A percentile compares a stretch with the other conserved stretches of the same genome.
Conservation (phyloP, 2,888 invertebrate genomes). For the Dicycla oo region DNA sequence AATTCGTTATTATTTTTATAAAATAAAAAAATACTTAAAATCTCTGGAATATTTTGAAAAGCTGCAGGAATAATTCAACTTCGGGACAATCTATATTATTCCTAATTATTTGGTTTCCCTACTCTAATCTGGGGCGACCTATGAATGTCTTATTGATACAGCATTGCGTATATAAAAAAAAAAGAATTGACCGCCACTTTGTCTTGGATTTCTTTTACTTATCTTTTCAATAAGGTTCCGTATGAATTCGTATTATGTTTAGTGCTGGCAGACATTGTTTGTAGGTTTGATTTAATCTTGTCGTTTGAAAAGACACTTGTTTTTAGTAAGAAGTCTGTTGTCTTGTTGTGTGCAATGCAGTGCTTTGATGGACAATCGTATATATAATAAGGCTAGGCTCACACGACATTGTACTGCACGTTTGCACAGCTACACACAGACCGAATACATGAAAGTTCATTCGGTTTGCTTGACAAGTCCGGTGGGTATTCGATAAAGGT, state of each 20-base stretch:
- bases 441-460: too few species aligned
- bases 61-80: background rate
- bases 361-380: too few species aligned
- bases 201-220: slow-evolving; percentile 18
- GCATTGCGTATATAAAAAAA: slow-evolving; percentile 48
- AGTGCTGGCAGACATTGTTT: background rate
- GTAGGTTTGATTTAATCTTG: too few species aligned
- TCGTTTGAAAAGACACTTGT: too few species aligned
- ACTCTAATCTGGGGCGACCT: slow-evolving; percentile 47
- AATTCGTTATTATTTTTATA: background rate
- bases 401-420: too few species aligned
- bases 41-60: background rate
- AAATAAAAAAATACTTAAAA: background rate
- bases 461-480: too few species aligned
- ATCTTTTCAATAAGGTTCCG: slow-evolving; percentile 24
- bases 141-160: slow-evolving; percentile 52
- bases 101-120: slow-evolving; percentile 37
- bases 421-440: too few species aligned
- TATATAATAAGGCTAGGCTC: too few species aligned
- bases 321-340: too few species aligned
- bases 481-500: too few species aligned
- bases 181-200: slow-evolving; percentile 24
- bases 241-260: background rate
- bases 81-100: slow-evolving; percentile 6
- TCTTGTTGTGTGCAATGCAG: too few species aligned